Evolutionary conservation across 2,888 invertebrate genomes (phyloP).

Genomic region (Eupithecia vulgata): DNA sequence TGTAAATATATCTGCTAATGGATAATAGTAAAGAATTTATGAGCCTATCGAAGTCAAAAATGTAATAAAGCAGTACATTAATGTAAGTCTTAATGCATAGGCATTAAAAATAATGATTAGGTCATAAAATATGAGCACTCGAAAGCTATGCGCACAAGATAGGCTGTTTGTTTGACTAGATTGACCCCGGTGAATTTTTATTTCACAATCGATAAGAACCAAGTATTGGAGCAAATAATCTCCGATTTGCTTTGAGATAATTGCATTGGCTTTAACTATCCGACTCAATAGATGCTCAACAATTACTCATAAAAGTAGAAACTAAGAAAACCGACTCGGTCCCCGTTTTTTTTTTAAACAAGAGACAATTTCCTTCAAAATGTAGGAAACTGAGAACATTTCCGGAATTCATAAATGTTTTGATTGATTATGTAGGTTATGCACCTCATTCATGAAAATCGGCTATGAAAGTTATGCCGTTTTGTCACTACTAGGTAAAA

Average conservation of each 20-base stretch:
- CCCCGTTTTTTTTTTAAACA: too few relatives aligned
- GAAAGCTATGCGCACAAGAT: constrained; percentile 43
- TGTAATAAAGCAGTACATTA: constrained; percentile 65
- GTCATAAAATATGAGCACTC: constrained; percentile 43
- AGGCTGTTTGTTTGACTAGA: constrained; percentile 41
- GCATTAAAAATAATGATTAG: constrained; percentile 47
- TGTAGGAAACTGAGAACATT: too few relatives aligned
- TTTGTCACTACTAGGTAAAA: not conserved
- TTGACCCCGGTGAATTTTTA: constrained; percentile 18
- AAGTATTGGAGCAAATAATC: not conserved
- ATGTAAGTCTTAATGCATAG: constrained; percentile 59
- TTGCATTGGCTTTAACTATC: too few relatives aligned
- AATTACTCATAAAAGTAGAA: not conserved
- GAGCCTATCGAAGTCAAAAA: constrained; percentile 56
- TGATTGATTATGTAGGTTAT: too few relatives aligned
- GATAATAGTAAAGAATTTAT: constrained; percentile 62
- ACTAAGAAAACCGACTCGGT: too few relatives aligned
- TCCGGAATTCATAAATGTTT: too few relatives aligned
- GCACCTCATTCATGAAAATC: too few relatives aligned
- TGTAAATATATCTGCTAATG: constrained; percentile 64
- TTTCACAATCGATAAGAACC: constrained; percentile 21
- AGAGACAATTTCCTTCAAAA: too few relatives aligned
- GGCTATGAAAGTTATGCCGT: too few relatives aligned
- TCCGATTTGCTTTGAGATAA: not conserved
- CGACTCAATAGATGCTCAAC: not conserved